A percentile compares a stretch with the other conserved stretches of the same genome.
Evolutionary conservation across 2,113 vertebrate genomes (phyloP).

Genomic region (Eptatretus burgeri): DNA sequence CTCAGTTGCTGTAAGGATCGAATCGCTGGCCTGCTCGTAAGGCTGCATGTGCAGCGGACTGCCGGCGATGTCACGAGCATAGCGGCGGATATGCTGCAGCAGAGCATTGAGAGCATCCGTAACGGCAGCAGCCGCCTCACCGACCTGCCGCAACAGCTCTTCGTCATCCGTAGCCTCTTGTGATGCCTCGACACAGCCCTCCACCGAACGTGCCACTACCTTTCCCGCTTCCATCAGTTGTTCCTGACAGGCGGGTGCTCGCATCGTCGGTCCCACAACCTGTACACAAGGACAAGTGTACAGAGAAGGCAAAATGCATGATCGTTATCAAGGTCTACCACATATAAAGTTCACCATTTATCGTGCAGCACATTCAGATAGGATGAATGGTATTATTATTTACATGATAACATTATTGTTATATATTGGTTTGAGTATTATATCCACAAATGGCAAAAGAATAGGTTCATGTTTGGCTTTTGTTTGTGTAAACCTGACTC

Average conservation of each 20-base stretch:
- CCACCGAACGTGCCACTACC: conserved; percentile 76
- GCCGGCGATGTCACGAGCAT: conserved; percentile 28
- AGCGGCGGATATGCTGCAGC: conserved; percentile 75
- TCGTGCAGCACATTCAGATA: too few relatives aligned
- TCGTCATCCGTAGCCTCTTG: conserved; percentile 46
- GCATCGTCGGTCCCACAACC: conserved; percentile 94
- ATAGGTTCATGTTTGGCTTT: too few relatives aligned
- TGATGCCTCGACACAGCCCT: conserved; percentile 66
- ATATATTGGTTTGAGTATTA: too few relatives aligned
- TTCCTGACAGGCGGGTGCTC: conserved; percentile 85
- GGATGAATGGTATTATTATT: too few relatives aligned
- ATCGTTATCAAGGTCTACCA: too few relatives aligned
- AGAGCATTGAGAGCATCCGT: conserved; percentile 73
- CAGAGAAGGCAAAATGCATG: too few relatives aligned
- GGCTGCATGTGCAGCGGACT: conserved; percentile 18
- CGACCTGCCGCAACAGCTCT: conserved; percentile 70
- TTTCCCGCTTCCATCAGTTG: conserved; percentile 83
- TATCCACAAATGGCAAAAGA: too few relatives aligned
- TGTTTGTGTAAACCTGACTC: too few relatives aligned
- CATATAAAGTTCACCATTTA: too few relatives aligned
- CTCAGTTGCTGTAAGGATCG: conserved; percentile 94
- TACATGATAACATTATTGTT: too few relatives aligned
- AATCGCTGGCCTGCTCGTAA: conserved; percentile 96
- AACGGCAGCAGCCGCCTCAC: conserved; percentile 42
- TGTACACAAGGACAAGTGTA: conserved; percentile 10